Conservation (phyloP, 2,113 vertebrate species). For the Elgaria multicarinata region DNA sequence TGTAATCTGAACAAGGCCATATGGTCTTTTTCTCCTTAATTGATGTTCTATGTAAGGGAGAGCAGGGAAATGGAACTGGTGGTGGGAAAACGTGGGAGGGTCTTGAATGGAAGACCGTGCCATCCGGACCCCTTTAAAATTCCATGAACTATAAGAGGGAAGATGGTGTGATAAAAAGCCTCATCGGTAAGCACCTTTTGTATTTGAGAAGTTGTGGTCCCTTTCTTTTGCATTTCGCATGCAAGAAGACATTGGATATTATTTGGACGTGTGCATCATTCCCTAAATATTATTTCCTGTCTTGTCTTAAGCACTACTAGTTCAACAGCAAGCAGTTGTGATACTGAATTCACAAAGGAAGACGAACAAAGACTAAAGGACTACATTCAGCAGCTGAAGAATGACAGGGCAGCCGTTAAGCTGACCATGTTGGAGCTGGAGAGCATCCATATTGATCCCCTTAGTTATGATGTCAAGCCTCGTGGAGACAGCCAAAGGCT, state of each 20-base stretch:
- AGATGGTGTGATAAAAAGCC: no score
- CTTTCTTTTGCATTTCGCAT: background rate
- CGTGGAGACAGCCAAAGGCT: conserved; percentile 86
- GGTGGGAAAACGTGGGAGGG: no score
- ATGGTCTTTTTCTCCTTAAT: no score
- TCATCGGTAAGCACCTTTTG: background rate
- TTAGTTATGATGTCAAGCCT: conserved; percentile 86
- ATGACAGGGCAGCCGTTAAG: conserved; percentile 87
- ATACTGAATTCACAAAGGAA: conserved; percentile 88
- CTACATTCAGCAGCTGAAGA: conserved; percentile 89
- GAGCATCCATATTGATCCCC: conserved; percentile 88
- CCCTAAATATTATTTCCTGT: background rate
- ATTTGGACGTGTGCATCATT: background rate
- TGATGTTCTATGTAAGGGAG: no score
- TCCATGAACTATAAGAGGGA: no score
- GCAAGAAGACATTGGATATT: background rate
- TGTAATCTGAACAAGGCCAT: no score
- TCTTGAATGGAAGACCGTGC: no score
- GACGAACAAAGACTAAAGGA: conserved; percentile 89
- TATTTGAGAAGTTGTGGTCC: conserved; percentile 8
- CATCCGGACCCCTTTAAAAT: no score
- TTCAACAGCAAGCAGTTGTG: conserved; percentile 89
- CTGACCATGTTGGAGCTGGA: conserved; percentile 90
- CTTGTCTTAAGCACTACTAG: conserved; percentile 84
- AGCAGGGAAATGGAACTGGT: no score